Evolutionary conservation across 2,113 vertebrate genomes (phyloP).

Genomic region (Paralichthys olivaceus): DNA sequence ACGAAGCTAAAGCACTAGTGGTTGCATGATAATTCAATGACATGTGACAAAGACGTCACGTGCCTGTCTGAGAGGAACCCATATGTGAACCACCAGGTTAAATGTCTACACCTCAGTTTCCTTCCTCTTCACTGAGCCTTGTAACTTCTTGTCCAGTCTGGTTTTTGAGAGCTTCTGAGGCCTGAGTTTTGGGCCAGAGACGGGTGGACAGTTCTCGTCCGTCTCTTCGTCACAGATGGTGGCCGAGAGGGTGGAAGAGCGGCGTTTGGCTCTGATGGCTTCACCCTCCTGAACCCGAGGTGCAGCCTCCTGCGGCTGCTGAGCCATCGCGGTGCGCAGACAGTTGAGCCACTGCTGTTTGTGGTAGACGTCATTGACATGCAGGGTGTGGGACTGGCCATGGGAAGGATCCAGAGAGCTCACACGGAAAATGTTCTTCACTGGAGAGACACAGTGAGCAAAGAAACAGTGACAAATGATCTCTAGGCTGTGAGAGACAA

Average conservation of each 20-base stretch:
- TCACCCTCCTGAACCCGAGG: constrained; percentile 21
- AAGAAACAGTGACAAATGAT: constrained; percentile 1
- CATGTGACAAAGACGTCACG: constrained; percentile 24
- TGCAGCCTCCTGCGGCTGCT: constrained; percentile 54
- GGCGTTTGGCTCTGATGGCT: constrained; percentile 21
- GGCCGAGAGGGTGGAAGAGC: constrained; percentile 37
- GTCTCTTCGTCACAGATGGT: constrained; percentile 28
- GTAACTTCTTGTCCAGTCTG: constrained; percentile 68
- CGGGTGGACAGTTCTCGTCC: constrained; percentile 67
- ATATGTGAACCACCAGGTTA: background rate
- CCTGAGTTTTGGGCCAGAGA: constrained; percentile 58
- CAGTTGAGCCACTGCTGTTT: constrained; percentile 98
- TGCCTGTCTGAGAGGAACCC: constrained; percentile 21
- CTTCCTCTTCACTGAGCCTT: constrained; percentile 66
- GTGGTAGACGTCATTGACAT: constrained; percentile 95
- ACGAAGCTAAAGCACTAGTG: constrained; percentile 31
- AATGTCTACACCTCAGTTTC: constrained; percentile 73
- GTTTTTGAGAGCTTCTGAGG: constrained; percentile 71
- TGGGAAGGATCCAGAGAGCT: constrained; percentile 86
- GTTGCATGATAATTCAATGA: constrained; percentile 11
- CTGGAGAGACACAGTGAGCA: constrained; percentile 68
- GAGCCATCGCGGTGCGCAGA: constrained; percentile 85
- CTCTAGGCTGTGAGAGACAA: background rate
- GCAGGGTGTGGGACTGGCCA: constrained; percentile 92
- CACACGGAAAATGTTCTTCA: constrained; percentile 94